Evolutionary conservation across 2,797 vertebrate genomes (phyloP).

Genomic region (Sphenopsis melanotis): DNA sequence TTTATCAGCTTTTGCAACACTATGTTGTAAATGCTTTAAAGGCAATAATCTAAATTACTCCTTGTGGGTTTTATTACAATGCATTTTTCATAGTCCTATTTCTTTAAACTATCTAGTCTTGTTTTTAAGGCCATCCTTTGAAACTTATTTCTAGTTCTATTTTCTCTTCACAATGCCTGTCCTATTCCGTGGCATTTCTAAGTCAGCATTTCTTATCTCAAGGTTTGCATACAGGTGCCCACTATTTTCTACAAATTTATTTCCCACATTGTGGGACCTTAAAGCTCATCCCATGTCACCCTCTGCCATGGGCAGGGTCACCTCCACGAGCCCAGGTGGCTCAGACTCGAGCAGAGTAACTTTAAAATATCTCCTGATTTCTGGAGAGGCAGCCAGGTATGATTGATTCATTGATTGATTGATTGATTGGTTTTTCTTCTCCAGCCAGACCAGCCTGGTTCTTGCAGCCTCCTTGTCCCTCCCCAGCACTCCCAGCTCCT

Average conservation of each 20-base stretch:
- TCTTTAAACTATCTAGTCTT: background rate
- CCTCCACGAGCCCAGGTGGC: background rate
- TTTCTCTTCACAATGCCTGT: background rate
- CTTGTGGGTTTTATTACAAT: background rate
- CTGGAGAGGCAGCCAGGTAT: background rate
- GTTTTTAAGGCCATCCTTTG: background rate
- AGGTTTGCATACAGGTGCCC: background rate
- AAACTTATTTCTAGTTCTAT: background rate
- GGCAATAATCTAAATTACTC: background rate
- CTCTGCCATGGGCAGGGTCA: background rate
- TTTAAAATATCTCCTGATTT: background rate
- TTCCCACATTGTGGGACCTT: background rate
- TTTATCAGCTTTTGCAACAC: background rate
- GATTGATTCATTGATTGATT: background rate
- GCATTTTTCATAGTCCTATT: background rate
- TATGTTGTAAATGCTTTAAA: background rate
- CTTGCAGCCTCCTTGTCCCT: background rate
- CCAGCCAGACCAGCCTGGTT: background rate
- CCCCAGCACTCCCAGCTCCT: background rate
- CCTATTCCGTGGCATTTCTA: background rate
- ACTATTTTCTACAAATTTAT: background rate
- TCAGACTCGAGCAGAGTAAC: rapidly evolving
- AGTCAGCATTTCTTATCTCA: background rate
- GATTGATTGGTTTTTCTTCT: background rate
- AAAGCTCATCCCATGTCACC: background rate